These are phyloP conservation scores for Yponomeuta plumbellus DNA, from an alignment of 2,888 invertebrate genomes.

Conservation along the genomic window DNA sequence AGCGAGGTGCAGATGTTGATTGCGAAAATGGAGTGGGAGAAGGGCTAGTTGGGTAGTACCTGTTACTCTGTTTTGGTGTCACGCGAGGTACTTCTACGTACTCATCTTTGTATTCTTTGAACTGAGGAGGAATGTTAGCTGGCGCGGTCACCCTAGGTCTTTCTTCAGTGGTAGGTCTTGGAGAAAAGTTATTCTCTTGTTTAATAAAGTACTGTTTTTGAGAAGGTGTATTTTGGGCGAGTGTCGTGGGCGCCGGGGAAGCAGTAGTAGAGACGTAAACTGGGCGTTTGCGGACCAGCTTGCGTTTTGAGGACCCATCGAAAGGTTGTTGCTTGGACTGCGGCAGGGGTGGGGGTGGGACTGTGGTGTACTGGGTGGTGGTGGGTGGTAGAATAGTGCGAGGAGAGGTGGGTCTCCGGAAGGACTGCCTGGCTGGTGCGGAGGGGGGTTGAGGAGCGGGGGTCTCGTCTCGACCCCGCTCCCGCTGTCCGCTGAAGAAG, in stretches of 20 bases:
- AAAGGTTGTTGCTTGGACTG: constrained; percentile 31
- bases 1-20: constrained; percentile 32
- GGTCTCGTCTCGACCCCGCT: constrained; percentile 63
- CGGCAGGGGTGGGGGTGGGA: constrained; percentile 30
- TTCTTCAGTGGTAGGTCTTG: constrained; percentile 38
- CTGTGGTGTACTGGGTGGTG: constrained; percentile 29
- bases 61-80: constrained; percentile 44
- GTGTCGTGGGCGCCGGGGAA: constrained; percentile 39
- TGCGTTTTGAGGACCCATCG: constrained; percentile 54
- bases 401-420: constrained; percentile 61
- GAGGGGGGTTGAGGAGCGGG: constrained; percentile 29
- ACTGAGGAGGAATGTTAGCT: constrained; percentile 56
- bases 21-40: constrained; percentile 47
- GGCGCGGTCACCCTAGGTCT: constrained; percentile 32
- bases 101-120: constrained; percentile 60
- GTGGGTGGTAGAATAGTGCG: constrained; percentile 46
- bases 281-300: constrained; percentile 62
- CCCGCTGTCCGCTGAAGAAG: constrained; percentile 79
- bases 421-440: constrained; percentile 38
- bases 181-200: constrained; percentile 20
- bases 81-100: constrained; percentile 68
- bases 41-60: constrained; percentile 43
- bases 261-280: constrained; percentile 44
- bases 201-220: background rate
- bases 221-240: constrained; percentile 29